These are phyloP conservation scores for Sebastes vulpes DNA, from an alignment of 2,797 vertebrate species.

Conservation along the genomic window DNA sequence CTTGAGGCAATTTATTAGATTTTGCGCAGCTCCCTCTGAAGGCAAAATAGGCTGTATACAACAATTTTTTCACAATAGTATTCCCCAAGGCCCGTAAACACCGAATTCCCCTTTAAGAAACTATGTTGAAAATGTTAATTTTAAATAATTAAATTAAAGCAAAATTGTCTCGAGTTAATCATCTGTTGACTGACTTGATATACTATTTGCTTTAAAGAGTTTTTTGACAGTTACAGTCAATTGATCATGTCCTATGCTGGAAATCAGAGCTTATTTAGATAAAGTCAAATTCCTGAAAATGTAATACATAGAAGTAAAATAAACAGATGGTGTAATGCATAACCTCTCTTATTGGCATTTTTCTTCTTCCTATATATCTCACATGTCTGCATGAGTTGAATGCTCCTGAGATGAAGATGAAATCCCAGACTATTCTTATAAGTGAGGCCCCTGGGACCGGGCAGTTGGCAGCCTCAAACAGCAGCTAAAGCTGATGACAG, in stretches of 20 bases:
- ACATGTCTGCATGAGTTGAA: background rate
- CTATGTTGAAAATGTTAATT: background rate
- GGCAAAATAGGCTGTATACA: background rate
- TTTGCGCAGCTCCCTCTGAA: background rate
- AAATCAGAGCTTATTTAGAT: background rate
- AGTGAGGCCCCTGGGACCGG: conserved; percentile 21
- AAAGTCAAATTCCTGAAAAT: background rate
- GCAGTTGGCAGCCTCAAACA: conserved; percentile 65
- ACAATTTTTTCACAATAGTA: background rate
- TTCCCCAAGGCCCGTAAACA: background rate
- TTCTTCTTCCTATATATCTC: background rate
- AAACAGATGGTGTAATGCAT: background rate
- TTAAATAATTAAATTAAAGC: background rate
- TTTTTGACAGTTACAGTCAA: background rate
- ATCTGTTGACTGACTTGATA: background rate
- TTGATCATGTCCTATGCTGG: background rate
- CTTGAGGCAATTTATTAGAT: background rate
- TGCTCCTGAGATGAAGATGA: conserved; percentile 12
- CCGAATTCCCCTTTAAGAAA: background rate
- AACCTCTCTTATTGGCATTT: background rate
- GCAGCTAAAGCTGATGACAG: conserved; percentile 72
- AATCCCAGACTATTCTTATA: conserved; percentile 29
- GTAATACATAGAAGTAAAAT: background rate
- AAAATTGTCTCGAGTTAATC: background rate
- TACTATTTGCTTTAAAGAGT: background rate